Percentiles rank a stretch among this genome's conserved stretches.
phyloP scores from a whole-genome alignment of 2,113 vertebrate species.

The Stigmatopora argus region DNA sequence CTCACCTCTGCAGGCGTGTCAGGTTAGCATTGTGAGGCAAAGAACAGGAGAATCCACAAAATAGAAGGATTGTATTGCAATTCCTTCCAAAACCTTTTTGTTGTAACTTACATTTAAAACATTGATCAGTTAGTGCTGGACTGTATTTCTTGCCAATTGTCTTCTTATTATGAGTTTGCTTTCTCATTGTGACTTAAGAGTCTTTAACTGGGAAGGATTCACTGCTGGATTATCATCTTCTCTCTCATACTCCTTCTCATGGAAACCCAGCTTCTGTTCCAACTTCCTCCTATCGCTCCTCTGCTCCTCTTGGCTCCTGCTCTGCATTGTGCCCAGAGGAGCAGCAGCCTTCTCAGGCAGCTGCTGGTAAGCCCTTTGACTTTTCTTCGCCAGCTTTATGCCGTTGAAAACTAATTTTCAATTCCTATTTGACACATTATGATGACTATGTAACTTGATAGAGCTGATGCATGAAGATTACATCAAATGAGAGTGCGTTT shows the following conservation, averaged over 20 bases:
- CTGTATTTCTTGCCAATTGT: neutral
- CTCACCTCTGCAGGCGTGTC: slow-evolving; percentile 74
- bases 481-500: neutral
- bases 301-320: slow-evolving; percentile 45
- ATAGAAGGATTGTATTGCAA: no score
- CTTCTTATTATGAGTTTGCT: slow-evolving; percentile 31
- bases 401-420: neutral
- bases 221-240: slow-evolving; percentile 85
- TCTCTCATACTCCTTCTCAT: slow-evolving; percentile 76
- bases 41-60: no score
- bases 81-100: no score
- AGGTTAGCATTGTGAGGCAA: slow-evolving; percentile 74
- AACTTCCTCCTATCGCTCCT: slow-evolving; percentile 51
- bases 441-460: neutral
- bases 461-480: slow-evolving; percentile 1
- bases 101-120: no score
- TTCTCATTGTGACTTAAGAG: slow-evolving; percentile 72
- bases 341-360: slow-evolving; percentile 73
- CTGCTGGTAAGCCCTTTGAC: slow-evolving; percentile 79
- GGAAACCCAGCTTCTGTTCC: slow-evolving; percentile 61
- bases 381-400: neutral
- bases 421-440: neutral
- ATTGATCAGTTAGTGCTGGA: no score
- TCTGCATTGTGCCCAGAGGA: slow-evolving; percentile 79
- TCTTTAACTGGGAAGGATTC: slow-evolving; percentile 85